These are phyloP conservation scores for Hyla sarda DNA, from an alignment of 2,113 vertebrate genomes.

Conservation along the genomic window DNA sequence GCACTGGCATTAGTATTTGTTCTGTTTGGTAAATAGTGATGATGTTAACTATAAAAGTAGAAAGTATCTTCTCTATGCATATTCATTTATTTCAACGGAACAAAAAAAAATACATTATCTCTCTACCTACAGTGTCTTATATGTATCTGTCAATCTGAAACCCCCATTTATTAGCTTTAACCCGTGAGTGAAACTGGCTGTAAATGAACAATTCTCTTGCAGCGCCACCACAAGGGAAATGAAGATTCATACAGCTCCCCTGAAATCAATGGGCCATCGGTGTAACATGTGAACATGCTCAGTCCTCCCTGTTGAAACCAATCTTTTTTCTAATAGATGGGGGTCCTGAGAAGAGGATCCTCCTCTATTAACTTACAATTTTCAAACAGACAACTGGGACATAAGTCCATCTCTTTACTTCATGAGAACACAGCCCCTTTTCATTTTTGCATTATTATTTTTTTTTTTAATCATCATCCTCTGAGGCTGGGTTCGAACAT, in stretches of 20 bases:
- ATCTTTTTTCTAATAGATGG: too few relatives aligned
- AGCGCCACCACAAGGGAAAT: not conserved
- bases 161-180: not conserved
- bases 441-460: too few relatives aligned
- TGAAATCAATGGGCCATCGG: not conserved
- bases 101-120: not conserved
- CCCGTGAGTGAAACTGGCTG: not conserved
- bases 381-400: too few relatives aligned
- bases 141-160: too few relatives aligned
- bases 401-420: too few relatives aligned
- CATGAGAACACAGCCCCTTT: too few relatives aligned
- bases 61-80: not conserved
- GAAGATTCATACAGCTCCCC: not conserved
- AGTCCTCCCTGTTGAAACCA: too few relatives aligned
- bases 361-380: too few relatives aligned
- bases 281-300: too few relatives aligned
- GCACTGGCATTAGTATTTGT: not conserved
- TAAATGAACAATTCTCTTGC: not conserved
- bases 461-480: too few relatives aligned
- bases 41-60: not conserved
- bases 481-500: too few relatives aligned
- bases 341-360: too few relatives aligned
- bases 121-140: not conserved
- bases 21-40: not conserved
- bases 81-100: not conserved